These are phyloP conservation scores for Dendroctonus ponderosae DNA, from an alignment of 1,140 invertebrate genomes.

Conservation along the genomic window DNA sequence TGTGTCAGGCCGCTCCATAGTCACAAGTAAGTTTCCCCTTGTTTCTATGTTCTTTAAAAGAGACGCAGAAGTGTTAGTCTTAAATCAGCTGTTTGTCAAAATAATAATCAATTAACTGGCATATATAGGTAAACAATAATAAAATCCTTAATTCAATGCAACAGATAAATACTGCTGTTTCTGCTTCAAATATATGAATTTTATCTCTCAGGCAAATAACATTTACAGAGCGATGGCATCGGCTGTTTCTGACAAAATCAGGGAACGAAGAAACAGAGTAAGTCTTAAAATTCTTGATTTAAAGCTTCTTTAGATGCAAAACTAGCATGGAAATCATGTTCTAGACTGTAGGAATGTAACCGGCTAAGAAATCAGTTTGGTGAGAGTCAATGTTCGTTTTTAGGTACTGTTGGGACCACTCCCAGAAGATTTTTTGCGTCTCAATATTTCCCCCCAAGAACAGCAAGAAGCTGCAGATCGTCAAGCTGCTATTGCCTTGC, in stretches of 20 bases:
- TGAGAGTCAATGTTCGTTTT: neutral
- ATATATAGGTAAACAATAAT: no score
- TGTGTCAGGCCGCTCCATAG: no score
- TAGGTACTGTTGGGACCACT: slow-evolving; percentile 77
- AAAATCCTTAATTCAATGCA: no score
- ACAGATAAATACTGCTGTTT: no score
- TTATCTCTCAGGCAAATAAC: no score
- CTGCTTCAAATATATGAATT: no score
- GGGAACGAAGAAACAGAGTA: slow-evolving; percentile 45
- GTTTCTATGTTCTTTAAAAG: no score
- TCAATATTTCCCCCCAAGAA: slow-evolving; percentile 56
- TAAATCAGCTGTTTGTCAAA: no score
- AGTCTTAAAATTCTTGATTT: neutral
- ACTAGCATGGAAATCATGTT: neutral
- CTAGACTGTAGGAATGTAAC: neutral
- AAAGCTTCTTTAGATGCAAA: neutral
- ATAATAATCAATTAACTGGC: no score
- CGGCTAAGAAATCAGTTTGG: neutral
- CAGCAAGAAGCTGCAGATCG: slow-evolving; percentile 75
- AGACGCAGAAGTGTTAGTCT: no score
- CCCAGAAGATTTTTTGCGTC: slow-evolving; percentile 76
- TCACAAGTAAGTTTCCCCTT: no score
- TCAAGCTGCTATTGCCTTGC: slow-evolving; percentile 75
- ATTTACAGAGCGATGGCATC: slow-evolving; percentile 44
- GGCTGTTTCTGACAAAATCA: slow-evolving; percentile 47